Evolutionary conservation across 37 sponge, comb jelly and placozoan species (phyloP).

Genomic region (Axinella damicornis): DNA sequence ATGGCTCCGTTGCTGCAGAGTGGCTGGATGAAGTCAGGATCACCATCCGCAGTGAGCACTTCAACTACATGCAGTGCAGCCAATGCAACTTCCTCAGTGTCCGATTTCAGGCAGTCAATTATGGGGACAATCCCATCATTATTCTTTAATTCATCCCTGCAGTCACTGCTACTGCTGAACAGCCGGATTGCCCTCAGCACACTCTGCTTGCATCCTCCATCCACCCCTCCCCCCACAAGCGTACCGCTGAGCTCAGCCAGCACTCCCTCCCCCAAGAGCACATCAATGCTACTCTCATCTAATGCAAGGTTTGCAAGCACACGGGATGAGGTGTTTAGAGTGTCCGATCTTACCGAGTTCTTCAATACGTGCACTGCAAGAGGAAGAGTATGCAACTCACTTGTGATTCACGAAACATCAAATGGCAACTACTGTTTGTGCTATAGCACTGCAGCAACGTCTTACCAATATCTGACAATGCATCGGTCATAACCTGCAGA

Average conservation of each 20-base stretch:
- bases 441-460: background rate
- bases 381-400: background rate
- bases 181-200: constrained; percentile 40
- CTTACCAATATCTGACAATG: constrained; percentile 38
- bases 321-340: constrained; percentile 41
- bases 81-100: constrained; percentile 1
- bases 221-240: background rate
- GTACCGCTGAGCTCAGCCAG: background rate
- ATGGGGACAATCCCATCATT: constrained; percentile 15
- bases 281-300: background rate
- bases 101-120: constrained; percentile 30
- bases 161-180: constrained; percentile 1
- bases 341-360: background rate
- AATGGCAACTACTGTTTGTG: background rate
- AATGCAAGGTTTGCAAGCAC: constrained; percentile 61
- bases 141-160: constrained; percentile 30
- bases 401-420: background rate
- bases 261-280: constrained; percentile 9
- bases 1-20: constrained; percentile 36
- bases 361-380: constrained; percentile 18
- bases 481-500: constrained; percentile 35
- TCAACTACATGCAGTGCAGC: constrained; percentile 36
- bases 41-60: background rate
- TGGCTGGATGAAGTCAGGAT: constrained; percentile 17
- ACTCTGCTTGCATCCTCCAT: constrained; percentile 43